phyloP scores from a whole-genome alignment of 53 echinoderm and acorn worm genomes.

The Paracentrotus lividus region DNA sequence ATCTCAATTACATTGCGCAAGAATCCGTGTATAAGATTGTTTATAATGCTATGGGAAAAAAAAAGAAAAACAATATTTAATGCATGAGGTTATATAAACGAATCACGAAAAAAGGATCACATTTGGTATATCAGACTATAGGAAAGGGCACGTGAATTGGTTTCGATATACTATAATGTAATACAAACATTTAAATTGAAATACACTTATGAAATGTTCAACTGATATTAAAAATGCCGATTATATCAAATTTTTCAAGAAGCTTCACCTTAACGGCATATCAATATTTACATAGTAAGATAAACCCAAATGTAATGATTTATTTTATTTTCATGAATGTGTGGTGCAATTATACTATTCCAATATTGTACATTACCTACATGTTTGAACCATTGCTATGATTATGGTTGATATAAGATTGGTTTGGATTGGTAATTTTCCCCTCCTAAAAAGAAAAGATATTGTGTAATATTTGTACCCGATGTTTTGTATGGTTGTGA shows the following conservation, averaged over 20 bases:
- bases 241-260: not conserved
- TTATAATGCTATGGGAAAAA: too few relatives aligned
- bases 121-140: too few relatives aligned
- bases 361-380: not conserved
- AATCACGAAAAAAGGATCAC: too few relatives aligned
- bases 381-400: not conserved
- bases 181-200: not conserved
- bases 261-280: too few relatives aligned
- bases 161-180: too few relatives aligned
- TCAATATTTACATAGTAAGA: too few relatives aligned
- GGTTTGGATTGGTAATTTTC: not conserved
- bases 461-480: constrained; percentile 31
- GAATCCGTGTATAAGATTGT: too few relatives aligned
- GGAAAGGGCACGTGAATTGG: too few relatives aligned
- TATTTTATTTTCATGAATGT: not conserved
- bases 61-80: too few relatives aligned
- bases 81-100: too few relatives aligned
- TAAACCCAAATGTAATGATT: not conserved
- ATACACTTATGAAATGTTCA: not conserved
- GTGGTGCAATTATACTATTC: not conserved
- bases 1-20: too few relatives aligned
- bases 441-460: not conserved
- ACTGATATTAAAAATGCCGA: not conserved
- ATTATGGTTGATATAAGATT: not conserved
- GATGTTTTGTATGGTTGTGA: constrained; percentile 56